Evolutionary conservation across 2,888 invertebrate genomes (phyloP).

Genomic region (Mythimna loreyi): DNA sequence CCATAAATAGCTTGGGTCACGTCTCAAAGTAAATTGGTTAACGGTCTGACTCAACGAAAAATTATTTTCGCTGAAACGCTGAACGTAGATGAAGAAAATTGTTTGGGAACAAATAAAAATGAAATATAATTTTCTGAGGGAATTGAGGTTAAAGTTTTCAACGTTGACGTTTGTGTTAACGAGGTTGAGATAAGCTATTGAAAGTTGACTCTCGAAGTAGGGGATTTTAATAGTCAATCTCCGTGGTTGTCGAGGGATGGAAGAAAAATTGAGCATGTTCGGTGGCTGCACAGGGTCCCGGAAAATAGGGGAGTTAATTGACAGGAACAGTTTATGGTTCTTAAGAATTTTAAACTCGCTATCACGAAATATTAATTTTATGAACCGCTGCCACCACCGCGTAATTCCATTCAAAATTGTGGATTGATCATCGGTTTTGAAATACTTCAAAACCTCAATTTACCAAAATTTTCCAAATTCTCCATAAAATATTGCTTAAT

Average conservation of each 20-base stretch:
- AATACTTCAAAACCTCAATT: slow-evolving; percentile 8
- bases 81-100: slow-evolving; percentile 59
- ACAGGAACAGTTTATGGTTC: not conserved
- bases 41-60: slow-evolving; percentile 64
- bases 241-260: slow-evolving; percentile 18
- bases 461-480: slow-evolving; percentile 31
- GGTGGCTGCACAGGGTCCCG: not conserved
- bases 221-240: slow-evolving; percentile 54
- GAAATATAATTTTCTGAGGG: slow-evolving; percentile 58
- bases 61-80: slow-evolving; percentile 65
- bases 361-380: not conserved
- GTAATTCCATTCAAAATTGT: not conserved
- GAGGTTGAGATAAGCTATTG: slow-evolving; percentile 48
- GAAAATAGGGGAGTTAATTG: slow-evolving; percentile 20
- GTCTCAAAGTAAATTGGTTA: slow-evolving; percentile 68
- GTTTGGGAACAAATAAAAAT: slow-evolving; percentile 67
- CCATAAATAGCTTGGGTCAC: slow-evolving; percentile 69
- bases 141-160: slow-evolving; percentile 58
- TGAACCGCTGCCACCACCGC: not conserved
- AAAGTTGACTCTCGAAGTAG: slow-evolving; percentile 40
- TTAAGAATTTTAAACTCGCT: not conserved
- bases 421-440: not conserved
- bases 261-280: slow-evolving; percentile 31
- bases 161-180: slow-evolving; percentile 58
- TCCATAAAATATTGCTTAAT: slow-evolving; percentile 16